A percentile compares a stretch with the other conserved stretches of the same genome.
Evolutionary conservation across 1,140 invertebrate genomes (phyloP).

Genomic region (Macrocentrus cingulum): DNA sequence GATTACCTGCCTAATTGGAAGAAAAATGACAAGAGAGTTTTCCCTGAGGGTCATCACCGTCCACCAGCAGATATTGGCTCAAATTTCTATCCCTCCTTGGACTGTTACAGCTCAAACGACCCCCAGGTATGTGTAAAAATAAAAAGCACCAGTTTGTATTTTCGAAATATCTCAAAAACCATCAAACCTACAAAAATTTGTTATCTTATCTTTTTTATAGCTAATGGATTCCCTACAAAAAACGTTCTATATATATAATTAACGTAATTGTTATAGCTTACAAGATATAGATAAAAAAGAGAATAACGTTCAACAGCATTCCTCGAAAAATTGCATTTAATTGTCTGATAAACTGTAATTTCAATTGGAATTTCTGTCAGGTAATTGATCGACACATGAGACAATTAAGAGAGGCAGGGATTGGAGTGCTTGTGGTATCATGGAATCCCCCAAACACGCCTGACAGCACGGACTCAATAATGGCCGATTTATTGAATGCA

Average conservation of each 20-base stretch:
- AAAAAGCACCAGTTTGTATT: too few species aligned
- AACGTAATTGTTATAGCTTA: too few species aligned
- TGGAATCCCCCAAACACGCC: slow-evolving; percentile 53
- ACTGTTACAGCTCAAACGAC: slow-evolving; percentile 59
- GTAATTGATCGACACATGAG: slow-evolving; percentile 57
- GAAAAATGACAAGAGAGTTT: slow-evolving; percentile 52
- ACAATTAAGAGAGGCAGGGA: slow-evolving; percentile 52
- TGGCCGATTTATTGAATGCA: slow-evolving; percentile 52
- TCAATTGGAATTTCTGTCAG: slow-evolving; percentile 26
- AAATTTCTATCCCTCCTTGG: slow-evolving; percentile 57
- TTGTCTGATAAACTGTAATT: too few species aligned
- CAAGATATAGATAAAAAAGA: too few species aligned
- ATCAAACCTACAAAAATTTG: too few species aligned
- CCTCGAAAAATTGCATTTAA: too few species aligned
- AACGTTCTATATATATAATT: too few species aligned
- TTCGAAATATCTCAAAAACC: too few species aligned
- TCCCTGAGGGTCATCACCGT: slow-evolving; percentile 52
- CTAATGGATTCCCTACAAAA: not conserved
- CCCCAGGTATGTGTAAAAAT: slow-evolving; percentile 37
- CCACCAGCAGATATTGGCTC: slow-evolving; percentile 57
- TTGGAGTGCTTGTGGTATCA: slow-evolving; percentile 56
- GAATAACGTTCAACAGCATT: too few species aligned
- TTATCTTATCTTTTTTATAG: slow-evolving; percentile 3
- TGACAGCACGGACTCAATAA: slow-evolving; percentile 51
- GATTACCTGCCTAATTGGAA: slow-evolving; percentile 56